These are phyloP conservation scores for Zaprionus capensis DNA, from an alignment of 1,140 invertebrate genomes.

Conservation along the genomic window DNA sequence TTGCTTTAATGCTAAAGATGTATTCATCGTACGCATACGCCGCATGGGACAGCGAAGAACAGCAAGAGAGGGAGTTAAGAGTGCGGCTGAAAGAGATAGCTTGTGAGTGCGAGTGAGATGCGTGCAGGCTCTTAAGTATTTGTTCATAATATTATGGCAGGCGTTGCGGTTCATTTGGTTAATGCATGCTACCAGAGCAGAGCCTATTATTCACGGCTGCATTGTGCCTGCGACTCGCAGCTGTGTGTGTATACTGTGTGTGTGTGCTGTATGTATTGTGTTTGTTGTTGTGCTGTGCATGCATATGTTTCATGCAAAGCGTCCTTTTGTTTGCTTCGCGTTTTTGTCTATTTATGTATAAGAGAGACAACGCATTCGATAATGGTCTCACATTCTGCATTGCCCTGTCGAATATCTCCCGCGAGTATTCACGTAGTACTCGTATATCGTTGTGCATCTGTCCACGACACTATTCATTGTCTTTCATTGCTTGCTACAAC, in stretches of 20 bases:
- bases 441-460: neutral
- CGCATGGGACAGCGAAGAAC: conserved; percentile 29
- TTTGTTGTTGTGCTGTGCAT: conserved; percentile 8
- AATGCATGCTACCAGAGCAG: conserved; percentile 63
- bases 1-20: conserved; percentile 23
- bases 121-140: conserved; percentile 41
- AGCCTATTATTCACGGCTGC: conserved; percentile 73
- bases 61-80: neutral
- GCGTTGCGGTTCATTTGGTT: conserved; percentile 79
- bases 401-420: conserved; percentile 8
- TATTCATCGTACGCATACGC: conserved; percentile 57
- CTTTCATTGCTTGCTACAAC: neutral
- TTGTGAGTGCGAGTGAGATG: conserved; percentile 8
- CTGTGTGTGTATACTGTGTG: conserved; percentile 14
- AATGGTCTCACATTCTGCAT: conserved; percentile 25
- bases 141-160: conserved; percentile 59
- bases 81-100: neutral
- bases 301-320: conserved; percentile 28
- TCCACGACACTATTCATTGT: neutral
- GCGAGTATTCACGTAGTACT: neutral
- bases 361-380: conserved; percentile 34
- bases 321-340: conserved; percentile 48
- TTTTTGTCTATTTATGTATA: conserved; percentile 50
- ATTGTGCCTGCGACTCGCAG: conserved; percentile 59
- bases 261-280: conserved; percentile 7